Conservation (phyloP, 2,888 invertebrate genomes). For the Operophtera brumata region DNA sequence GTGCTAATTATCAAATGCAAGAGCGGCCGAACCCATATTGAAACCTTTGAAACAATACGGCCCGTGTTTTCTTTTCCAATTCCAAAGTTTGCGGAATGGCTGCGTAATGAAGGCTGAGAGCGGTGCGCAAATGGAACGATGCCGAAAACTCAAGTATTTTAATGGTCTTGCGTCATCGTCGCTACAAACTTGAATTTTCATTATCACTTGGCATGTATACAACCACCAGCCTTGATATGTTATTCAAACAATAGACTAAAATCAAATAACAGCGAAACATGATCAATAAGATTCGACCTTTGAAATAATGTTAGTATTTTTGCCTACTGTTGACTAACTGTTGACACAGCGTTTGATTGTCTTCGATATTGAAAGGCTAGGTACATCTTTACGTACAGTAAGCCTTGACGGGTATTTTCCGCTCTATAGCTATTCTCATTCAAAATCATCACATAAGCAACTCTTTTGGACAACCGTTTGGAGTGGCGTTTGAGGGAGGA, state of each 20-base stretch:
- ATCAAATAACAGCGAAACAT: constrained; percentile 71
- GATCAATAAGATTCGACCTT: constrained; percentile 70
- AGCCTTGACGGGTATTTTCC: constrained; percentile 1
- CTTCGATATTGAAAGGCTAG: constrained; percentile 35
- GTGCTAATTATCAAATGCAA: constrained; percentile 80
- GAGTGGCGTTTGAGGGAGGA: no score
- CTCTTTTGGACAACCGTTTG: no score
- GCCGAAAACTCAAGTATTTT: constrained; percentile 78
- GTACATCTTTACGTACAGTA: constrained; percentile 2
- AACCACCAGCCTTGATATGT: constrained; percentile 78
- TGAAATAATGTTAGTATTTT: constrained; percentile 56
- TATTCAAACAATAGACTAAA: constrained; percentile 78
- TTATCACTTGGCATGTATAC: constrained; percentile 78
- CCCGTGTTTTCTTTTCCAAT: constrained; percentile 76
- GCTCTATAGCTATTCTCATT: neutral
- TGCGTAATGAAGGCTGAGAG: constrained; percentile 77
- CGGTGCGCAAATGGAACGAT: constrained; percentile 76
- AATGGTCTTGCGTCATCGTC: constrained; percentile 79
- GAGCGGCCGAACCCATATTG: constrained; percentile 74
- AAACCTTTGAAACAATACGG: constrained; percentile 79
- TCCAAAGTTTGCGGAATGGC: constrained; percentile 78
- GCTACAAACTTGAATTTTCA: constrained; percentile 80
- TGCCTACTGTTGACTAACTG: constrained; percentile 47
- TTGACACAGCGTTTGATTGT: constrained; percentile 48
- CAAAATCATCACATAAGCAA: neutral